Evolutionary conservation across 2,888 invertebrate species (phyloP), one percentile per base, ranked within the genome.

Genomic region (Archips crataeganus): DNA sequence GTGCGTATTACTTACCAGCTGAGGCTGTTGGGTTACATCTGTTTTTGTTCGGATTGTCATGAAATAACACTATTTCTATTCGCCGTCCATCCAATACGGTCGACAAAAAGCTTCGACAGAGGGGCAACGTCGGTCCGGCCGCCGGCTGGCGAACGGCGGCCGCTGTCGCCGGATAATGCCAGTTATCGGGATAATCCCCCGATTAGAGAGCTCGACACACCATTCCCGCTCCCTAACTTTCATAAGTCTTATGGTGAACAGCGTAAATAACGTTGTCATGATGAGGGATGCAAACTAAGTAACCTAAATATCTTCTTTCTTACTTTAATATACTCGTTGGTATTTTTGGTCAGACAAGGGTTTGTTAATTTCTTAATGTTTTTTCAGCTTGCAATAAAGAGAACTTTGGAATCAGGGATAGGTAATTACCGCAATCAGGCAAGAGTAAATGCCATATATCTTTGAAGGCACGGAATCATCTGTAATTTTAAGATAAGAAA

Each of bases 141-240:
- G 42, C 49, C 49, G 49, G 32, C 23, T 42, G 71, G 76, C 49
- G 62, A 73, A 2, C 71, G 62, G 69, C 75, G 61, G 74, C 65
- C 68, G 76, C 82, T 77, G 78, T 79, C 79, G 76, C 72, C 75
- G 75, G 76, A 75, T 83, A 82, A 84, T 82, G 80, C 82, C 83
- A 81, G 83, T 83, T 85, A 86, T 82, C 83, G 81, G 84, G 87
- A 87, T 89, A 86, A 89, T 87, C 88, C 85, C 80, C 78, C 82
- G 88, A 88, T 88, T 89, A 88, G 83, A 79, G 80, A 81, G 86
- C 84, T 80, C 81, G 82, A 81, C 83, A 80, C 80, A 80, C 80
- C 80, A 80, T 80, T 80, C 82, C 80, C 79, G 79, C 76, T 80
- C 80, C 79, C 79, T 54, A 74, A 81, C 80, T 80, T 79, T 76